Conservation (phyloP, 2,888 invertebrate genomes). For the Norana najaformis region DNA sequence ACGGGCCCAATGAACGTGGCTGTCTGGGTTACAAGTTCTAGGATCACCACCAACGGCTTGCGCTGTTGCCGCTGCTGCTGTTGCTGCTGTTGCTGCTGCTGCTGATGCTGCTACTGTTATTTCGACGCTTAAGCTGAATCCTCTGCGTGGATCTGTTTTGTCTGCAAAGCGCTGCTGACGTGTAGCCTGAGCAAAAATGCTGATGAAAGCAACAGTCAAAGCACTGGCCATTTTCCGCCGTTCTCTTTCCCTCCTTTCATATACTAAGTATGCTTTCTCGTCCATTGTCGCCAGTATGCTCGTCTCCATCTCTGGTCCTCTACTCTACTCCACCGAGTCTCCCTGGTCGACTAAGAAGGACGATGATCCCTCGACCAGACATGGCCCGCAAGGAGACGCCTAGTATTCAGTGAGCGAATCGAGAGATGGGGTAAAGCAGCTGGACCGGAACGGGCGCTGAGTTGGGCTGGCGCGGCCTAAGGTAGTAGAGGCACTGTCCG, state of each 20-base stretch:
- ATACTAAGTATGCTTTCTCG: not conserved
- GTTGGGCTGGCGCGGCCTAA: constrained; percentile 69
- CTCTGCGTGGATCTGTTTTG: not conserved
- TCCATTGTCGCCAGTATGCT: not conserved
- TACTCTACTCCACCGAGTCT: no score
- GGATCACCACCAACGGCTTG: not conserved
- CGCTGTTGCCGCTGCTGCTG: no score
- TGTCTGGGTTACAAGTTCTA: not conserved
- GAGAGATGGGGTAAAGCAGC: constrained; percentile 74
- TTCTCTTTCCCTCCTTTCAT: not conserved
- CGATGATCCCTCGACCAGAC: not conserved
- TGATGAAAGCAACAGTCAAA: not conserved
- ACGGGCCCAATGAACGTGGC: no score
- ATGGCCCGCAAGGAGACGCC: not conserved
- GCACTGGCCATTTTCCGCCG: not conserved
- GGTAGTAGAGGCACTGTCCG: constrained; percentile 76
- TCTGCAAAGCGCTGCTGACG: not conserved
- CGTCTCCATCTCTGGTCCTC: not conserved
- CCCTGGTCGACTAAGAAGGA: not conserved
- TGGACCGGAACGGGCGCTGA: constrained; percentile 71
- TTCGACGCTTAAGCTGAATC: not conserved
- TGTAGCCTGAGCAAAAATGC: not conserved
- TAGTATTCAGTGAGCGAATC: constrained; percentile 64
- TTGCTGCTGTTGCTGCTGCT: no score
- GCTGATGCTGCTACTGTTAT: no score